phyloP scores from a whole-genome alignment of 1,140 invertebrate genomes.

The Magallana angulata region DNA sequence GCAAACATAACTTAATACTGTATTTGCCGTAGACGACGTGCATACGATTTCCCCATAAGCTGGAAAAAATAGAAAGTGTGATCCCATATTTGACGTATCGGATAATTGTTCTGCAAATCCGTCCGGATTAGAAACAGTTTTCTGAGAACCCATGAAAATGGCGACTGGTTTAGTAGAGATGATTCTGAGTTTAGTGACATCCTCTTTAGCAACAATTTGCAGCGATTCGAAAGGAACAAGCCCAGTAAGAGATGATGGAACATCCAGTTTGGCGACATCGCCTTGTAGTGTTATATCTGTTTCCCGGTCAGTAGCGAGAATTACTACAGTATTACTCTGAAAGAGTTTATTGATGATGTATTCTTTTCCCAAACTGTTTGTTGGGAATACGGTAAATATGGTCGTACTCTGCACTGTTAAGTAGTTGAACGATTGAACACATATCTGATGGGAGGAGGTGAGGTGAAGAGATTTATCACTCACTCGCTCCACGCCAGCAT shows the following conservation, averaged over 20 bases:
- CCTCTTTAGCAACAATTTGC: background rate
- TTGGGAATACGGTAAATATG: background rate
- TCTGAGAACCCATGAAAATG: background rate
- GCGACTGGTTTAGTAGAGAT: background rate
- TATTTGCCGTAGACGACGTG: background rate
- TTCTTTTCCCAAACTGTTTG: background rate
- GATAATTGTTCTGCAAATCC: conserved; percentile 1
- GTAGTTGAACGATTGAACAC: background rate
- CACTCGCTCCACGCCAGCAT: background rate
- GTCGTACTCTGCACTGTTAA: background rate
- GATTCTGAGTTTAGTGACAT: background rate
- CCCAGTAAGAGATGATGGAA: background rate
- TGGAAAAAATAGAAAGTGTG: background rate
- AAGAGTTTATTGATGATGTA: conserved; percentile 5
- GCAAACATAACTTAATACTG: background rate
- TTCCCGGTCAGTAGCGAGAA: background rate
- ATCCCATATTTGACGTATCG: conserved; percentile 7
- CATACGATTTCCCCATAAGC: background rate
- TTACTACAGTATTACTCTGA: background rate
- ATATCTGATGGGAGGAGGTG: background rate
- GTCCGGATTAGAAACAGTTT: background rate
- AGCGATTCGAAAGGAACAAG: background rate
- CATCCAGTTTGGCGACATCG: background rate
- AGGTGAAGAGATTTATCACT: background rate
- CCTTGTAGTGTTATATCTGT: conserved; percentile 6